Evolutionary conservation across 2,888 invertebrate species (phyloP), one percentile per base, ranked within the genome.

Genomic region (Hypomecis atomaria): DNA sequence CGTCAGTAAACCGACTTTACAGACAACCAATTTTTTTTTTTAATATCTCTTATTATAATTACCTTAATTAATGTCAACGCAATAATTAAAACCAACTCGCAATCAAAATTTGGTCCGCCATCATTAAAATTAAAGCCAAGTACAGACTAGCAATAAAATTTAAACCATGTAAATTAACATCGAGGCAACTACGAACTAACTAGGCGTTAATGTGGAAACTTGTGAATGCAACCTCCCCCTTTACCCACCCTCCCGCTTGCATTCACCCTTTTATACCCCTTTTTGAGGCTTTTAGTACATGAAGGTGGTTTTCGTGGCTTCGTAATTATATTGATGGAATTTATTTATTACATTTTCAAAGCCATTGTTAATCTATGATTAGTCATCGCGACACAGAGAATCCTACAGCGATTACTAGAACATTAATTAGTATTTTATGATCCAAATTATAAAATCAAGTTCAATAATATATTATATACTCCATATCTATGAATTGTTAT

Each of bases 171-270:
- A 50, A 50, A 49, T 59, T 59, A 59, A 36, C 59, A 59, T 59
- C 33, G 49, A 50, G n/a, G 43, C 37, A 23, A 38, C 44, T 54
- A 13, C 13, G 57, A 42, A 23, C 43, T 9, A 61, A 55, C 61
- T 52, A 53, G 56, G 62, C 53, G 52, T 47, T 63, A 58, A 63
- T 63, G 58, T 54, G 63, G 43, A 63, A 63, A 63, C 58, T 63
- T 63, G 34, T 48, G 62, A 57, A 53, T 53, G 62, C 62, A 45
- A 34, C 40, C 38, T 0, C 56, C 56, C n/a, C 44, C 55, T 5
- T n/a, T 36, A 4, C 34, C 23, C 13, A 42, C 37, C 13, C 50
- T 38, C 6, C 38, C 50, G 4, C 38, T 13, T 38, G 52, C 52
- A 33, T 23, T 6, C 52, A 40, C 40, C 42, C 23, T n/a, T 7